Base-by-base conservation (phyloP, 2,797 vertebrate genomes). In the Ciconia nigra region DNA sequence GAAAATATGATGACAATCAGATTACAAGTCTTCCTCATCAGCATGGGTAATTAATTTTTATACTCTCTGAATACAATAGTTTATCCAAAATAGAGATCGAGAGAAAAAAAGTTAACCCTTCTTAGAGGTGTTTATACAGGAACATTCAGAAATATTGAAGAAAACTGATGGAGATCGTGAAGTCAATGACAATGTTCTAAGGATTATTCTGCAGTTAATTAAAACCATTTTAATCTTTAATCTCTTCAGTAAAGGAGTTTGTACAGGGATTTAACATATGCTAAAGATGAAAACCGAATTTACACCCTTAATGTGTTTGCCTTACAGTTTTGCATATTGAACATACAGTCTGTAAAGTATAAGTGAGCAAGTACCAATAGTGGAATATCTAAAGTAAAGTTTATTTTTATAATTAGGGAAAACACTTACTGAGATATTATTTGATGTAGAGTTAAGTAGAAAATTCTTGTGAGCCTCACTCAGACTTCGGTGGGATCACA, bases 241-340 rank as follows among this genome's bases (percentile, higher is more conserved):
- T 65, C 7, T 57, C 35, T 77, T 86, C n/a, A 44, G 4, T 72
- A 5, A 67, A 66, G 33, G 47, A 21, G 7, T 41, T 84, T 80
- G 11, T 51, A 44, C 14, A 67, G 21, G 42, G n/a, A 59, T 88
- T 90, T 88, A 81, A 67, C 0, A 0, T 17, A 55, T 0, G 1
- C 17, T 93, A 44, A 74, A 88, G 28, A 69, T 47, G 22, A 78
- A 25, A 90, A 74, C 8, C 16, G 18, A 63, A 87, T 83, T 91
- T 85, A 44, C 11, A 46, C 6, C 16, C 8, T 69, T 35, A n/a
- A 42, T 62, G 3, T 37, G 5, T 90, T 92, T 83, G 14, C 4
- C 22, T 59, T 84, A 42, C 6, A 65, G 4, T 80, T 90, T 35
- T 69, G 33, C 54, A 12, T 83, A 72, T 76, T 72, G 74, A 79